These are phyloP conservation scores for Macroglossus sobrinus DNA, from an alignment of 2,113 vertebrate species.

Conservation along the genomic window DNA sequence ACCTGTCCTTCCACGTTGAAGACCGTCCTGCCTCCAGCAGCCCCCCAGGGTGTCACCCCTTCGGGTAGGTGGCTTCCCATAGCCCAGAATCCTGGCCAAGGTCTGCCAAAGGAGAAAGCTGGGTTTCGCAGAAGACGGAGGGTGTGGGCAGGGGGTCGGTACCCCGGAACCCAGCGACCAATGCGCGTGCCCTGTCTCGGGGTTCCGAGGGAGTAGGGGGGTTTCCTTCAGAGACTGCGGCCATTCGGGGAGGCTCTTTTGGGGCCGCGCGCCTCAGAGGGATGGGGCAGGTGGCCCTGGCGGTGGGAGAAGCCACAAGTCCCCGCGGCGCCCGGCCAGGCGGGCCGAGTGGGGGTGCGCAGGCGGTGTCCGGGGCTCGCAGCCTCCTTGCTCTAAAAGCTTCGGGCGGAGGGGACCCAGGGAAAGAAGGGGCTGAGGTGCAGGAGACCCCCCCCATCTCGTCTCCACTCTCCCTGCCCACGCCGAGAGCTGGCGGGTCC, in stretches of 20 bases:
- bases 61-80: neutral
- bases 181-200: neutral
- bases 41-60: neutral
- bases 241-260: neutral
- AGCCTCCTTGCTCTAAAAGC: neutral
- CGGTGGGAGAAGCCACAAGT: neutral
- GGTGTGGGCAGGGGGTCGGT: neutral
- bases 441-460: no score
- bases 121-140: neutral
- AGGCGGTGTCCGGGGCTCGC: neutral
- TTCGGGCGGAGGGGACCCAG: rapidly evolving
- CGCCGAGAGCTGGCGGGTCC: neutral
- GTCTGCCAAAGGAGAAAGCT: neutral
- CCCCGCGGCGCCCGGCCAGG: rapidly evolving
- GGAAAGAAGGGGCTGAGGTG: neutral
- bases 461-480: neutral
- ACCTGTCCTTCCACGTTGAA: neutral
- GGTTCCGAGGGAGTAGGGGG: neutral
- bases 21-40: neutral
- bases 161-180: neutral
- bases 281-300: neutral
- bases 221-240: neutral
- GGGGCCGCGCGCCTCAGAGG: neutral
- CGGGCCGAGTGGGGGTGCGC: no score
- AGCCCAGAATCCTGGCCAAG: neutral